These are phyloP conservation scores for Hetaerina americana DNA, from an alignment of 1,140 invertebrate genomes.

Conservation along the genomic window DNA sequence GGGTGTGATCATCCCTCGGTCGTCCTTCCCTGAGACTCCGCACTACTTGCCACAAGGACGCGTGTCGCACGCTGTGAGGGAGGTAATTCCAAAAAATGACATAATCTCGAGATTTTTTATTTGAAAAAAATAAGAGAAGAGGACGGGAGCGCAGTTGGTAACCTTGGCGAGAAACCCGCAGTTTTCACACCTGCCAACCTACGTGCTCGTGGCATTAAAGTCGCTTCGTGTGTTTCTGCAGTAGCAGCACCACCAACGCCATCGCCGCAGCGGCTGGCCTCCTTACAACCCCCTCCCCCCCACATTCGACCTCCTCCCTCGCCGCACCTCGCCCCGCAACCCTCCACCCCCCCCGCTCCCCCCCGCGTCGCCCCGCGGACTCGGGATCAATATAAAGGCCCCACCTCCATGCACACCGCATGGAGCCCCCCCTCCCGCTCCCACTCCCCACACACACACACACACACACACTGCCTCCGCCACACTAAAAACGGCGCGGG, in stretches of 20 bases:
- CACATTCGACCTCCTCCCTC: neutral
- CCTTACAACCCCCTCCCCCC: neutral
- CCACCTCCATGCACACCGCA: neutral
- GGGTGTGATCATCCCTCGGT: too few species aligned
- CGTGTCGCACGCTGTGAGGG: too few species aligned
- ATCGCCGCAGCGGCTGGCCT: neutral
- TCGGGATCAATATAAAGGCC: neutral
- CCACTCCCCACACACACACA: too few species aligned
- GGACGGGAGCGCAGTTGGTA: too few species aligned
- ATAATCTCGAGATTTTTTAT: too few species aligned
- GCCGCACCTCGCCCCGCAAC: neutral
- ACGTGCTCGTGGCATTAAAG: neutral
- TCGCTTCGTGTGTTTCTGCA: neutral
- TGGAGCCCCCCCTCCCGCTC: neutral
- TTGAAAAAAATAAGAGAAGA: too few species aligned
- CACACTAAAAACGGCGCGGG: too few species aligned
- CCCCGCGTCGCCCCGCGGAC: neutral
- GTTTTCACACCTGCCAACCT: neutral
- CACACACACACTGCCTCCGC: too few species aligned
- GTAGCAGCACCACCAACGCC: neutral
- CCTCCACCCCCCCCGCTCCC: neutral
- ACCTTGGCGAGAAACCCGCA: neutral
- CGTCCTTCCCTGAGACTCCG: too few species aligned
- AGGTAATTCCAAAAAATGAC: too few species aligned
- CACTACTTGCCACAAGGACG: too few species aligned